Evolutionary conservation across 2,888 invertebrate species (phyloP).

Genomic region (Gnatocerus cornutus): DNA sequence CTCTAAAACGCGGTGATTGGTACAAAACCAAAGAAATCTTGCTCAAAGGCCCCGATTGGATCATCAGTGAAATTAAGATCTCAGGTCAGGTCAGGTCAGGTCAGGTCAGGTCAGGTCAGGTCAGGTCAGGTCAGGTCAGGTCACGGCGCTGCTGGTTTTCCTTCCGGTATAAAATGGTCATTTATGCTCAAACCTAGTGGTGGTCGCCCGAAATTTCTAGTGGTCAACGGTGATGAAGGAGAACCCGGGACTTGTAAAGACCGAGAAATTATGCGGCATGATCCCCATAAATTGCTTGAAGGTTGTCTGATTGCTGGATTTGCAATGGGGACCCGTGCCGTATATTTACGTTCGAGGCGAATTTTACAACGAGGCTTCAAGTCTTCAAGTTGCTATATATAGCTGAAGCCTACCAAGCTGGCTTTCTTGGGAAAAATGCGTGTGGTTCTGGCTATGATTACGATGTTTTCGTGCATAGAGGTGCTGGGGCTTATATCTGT

Average conservation of each 20-base stretch:
- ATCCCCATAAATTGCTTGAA: slow-evolving; percentile 97
- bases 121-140: slow-evolving; percentile 96
- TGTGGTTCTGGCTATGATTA: slow-evolving; percentile 98
- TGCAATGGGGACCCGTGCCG: slow-evolving; percentile 97
- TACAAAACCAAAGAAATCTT: slow-evolving; percentile 98
- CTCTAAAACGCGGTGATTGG: slow-evolving; percentile 95
- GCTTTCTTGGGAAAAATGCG: slow-evolving; percentile 95
- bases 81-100: slow-evolving; percentile 96
- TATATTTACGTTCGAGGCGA: slow-evolving; percentile 99
- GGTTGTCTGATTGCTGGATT: slow-evolving; percentile 96
- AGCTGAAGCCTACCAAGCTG: slow-evolving; percentile 97
- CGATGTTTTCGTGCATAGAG: slow-evolving; percentile 97
- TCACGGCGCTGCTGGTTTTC: slow-evolving; percentile 99
- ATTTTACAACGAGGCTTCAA: slow-evolving; percentile 99
- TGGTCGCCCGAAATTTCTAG: slow-evolving; percentile 97
- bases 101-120: slow-evolving; percentile 96
- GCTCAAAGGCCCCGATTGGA: slow-evolving; percentile 96
- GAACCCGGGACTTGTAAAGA: slow-evolving; percentile 99
- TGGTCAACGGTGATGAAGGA: slow-evolving; percentile 99
- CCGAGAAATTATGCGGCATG: slow-evolving; percentile 98
- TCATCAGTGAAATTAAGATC: slow-evolving; percentile 95
- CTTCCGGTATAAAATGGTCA: slow-evolving; percentile 99
- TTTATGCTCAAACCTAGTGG: slow-evolving; percentile 99
- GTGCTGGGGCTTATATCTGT: slow-evolving; percentile 99
- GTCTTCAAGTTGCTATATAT: slow-evolving; percentile 98